These are phyloP conservation scores for Heteractis magnifica DNA, from an alignment of 92 coral and sea anemone species.

Conservation along the genomic window DNA sequence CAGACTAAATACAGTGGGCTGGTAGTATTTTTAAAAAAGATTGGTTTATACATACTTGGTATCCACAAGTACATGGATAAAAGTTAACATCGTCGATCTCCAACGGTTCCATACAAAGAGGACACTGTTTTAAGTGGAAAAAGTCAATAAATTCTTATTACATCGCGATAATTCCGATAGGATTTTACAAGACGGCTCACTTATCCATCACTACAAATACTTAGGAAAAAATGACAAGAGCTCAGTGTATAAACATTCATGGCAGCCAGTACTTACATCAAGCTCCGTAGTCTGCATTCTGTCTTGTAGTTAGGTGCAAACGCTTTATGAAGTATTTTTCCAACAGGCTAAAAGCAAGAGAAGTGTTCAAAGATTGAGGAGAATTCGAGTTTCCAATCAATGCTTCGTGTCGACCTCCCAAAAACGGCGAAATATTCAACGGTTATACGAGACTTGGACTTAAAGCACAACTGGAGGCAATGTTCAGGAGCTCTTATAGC, in stretches of 20 bases:
- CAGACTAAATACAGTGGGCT: not conserved
- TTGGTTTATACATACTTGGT: conserved; percentile 66
- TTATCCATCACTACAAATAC: not conserved
- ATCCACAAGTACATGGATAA: conserved; percentile 98
- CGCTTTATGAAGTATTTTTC: not conserved
- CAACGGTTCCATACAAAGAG: conserved; percentile 98
- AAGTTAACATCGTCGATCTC: conserved; percentile 99
- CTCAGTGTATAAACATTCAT: not conserved
- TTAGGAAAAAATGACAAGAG: not conserved
- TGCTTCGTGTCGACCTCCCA: conserved; percentile 5
- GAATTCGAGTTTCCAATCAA: conserved; percentile 3
- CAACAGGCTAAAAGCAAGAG: conserved; percentile 16
- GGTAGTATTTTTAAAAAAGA: not conserved
- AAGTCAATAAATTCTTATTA: not conserved
- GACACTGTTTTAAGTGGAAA: conserved; percentile 58
- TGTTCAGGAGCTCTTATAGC: not conserved
- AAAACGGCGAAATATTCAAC: conserved; percentile 6
- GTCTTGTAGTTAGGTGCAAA: not conserved
- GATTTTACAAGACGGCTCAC: not conserved
- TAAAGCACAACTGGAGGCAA: not conserved
- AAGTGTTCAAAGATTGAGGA: conserved; percentile 24
- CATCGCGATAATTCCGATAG: not conserved
- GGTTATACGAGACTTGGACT: not conserved
- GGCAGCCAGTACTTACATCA: conserved; percentile 41
- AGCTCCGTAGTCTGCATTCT: conserved; percentile 66